phyloP scores from a whole-genome alignment of 2,888 invertebrate genomes.

The Notodonta dromedarius region DNA sequence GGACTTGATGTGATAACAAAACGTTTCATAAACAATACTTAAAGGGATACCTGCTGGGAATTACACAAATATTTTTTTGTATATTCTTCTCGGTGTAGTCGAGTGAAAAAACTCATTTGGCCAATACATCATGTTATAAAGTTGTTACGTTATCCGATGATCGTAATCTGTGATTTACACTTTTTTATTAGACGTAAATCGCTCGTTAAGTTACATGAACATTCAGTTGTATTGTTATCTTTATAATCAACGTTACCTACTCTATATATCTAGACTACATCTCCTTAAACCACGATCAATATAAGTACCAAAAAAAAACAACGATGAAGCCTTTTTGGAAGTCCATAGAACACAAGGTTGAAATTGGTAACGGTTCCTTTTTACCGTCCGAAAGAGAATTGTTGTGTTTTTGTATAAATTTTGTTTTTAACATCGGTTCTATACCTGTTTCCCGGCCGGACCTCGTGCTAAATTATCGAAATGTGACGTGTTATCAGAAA shows the following conservation, averaged over 20 bases:
- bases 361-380: constrained; percentile 15
- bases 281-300: constrained; percentile 12
- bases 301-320: constrained; percentile 1
- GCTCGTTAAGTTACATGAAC: constrained; percentile 33
- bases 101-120: constrained; percentile 31
- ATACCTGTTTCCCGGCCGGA: constrained; percentile 52
- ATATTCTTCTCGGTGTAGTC: constrained; percentile 2
- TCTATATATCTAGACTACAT: constrained; percentile 26
- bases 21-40: constrained; percentile 35
- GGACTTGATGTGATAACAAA: too few relatives aligned
- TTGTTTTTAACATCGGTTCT: constrained; percentile 51
- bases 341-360: constrained; percentile 17
- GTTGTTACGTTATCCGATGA: constrained; percentile 32
- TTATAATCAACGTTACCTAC: constrained; percentile 24
- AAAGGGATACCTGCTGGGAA: too few relatives aligned
- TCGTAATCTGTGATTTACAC: constrained; percentile 36
- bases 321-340: not conserved
- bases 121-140: constrained; percentile 23
- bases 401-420: constrained; percentile 42
- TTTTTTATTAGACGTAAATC: constrained; percentile 20
- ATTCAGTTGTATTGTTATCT: constrained; percentile 24
- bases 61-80: too few relatives aligned
- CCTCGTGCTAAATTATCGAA: constrained; percentile 75
- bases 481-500: constrained; percentile 77
- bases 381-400: constrained; percentile 16